Base-by-base conservation (phyloP, 2,797 vertebrate genomes). In the Dipus sagitta region DNA sequence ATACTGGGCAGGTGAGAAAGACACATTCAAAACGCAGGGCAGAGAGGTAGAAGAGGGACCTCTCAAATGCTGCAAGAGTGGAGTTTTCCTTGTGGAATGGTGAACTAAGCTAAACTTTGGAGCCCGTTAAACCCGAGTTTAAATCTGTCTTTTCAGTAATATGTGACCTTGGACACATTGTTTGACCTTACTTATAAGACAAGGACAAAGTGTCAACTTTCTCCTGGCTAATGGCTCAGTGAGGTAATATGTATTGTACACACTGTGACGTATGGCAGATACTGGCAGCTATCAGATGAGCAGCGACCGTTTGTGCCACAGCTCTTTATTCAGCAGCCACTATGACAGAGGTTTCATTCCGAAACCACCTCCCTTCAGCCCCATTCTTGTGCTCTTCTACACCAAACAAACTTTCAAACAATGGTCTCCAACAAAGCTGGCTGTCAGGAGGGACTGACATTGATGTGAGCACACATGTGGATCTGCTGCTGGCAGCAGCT, bases 41-140 rank as follows among this genome's bases (percentile, higher is more conserved):
- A 5, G 18, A 42, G 38, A 76, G 18, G 47, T 34, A 8, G 28
- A 91, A 90, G 47, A 75, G 64, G 32, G 32, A 18, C 24, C 70
- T 80, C n/a, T 34, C 18, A 68, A 24, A 85, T 28, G 38, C 17
- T 38, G 52, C 52, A 47, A 76, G 79, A 81, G 24, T 24, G 32
- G 32, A 20, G 32, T 70, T 86, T 75, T 77, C 93, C 93, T 71
- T 76, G 38, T 67, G 72, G 91, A 77, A 23, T 62, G 14, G 54
- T 81, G 86, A 88, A 26, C 10, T 68, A 34, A 79, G 26, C 62
- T 71, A 83, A n/a, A 42, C 15, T 87, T 89, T 65, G 42, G 24
- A 88, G 75, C 58, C 24, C 18, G 1, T 79, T 58, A 84, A 78
- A 86, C 26, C 3, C 67, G 64, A 24, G 7, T 42, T 26, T 28